Base-by-base conservation (phyloP, 2,888 invertebrate species). In the Yponomeuta plumbellus region DNA sequence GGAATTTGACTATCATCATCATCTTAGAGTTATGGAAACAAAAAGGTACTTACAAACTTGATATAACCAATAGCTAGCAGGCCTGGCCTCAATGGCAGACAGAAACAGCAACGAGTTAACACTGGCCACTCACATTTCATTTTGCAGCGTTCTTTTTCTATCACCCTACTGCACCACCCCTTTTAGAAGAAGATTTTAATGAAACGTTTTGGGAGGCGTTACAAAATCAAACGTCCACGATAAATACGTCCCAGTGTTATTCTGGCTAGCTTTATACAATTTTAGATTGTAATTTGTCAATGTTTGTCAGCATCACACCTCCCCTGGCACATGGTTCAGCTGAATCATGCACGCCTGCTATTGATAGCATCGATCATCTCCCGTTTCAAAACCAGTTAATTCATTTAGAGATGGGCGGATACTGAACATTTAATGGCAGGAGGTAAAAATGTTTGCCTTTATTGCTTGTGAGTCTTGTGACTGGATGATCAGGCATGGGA, bases 81-180 rank as follows among this genome's bases (percentile, higher is more conserved):
- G 1, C 44, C 44, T 1, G 17, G 44, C 5, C 44, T 13, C 17
- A 52, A 17, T 17, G 44, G 44, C 44, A 52, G 44, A 17, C 44
- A 52, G 17, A 52, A 52, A 17, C 44, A 52, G 44, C 44, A 52
- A 52, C 44, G 44, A 52, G 44, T 52, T 17, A 52, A 52, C 44
- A 52, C 44, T 52, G 44, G 44, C 44, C 44, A 52, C 44, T 52
- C 44, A 17, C 44, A 52, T 52, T 52, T 52, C 44, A 52, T 52
- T 13, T 52, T 52, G 4, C 2, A 52, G 34, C 34, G 34, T 34
- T 34, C 2, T 8, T 34, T 34, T 34, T 34, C 5, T 10, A 8
- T 1, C 34, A 6, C 8, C 26, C 26, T 5, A 26, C 26, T 34
- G 8, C 5, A 34, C 34, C 8, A 0, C 34, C 8, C 34, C 8